Evolutionary conservation across 2,113 vertebrate genomes (phyloP).

Genomic region (Mirounga angustirostris): DNA sequence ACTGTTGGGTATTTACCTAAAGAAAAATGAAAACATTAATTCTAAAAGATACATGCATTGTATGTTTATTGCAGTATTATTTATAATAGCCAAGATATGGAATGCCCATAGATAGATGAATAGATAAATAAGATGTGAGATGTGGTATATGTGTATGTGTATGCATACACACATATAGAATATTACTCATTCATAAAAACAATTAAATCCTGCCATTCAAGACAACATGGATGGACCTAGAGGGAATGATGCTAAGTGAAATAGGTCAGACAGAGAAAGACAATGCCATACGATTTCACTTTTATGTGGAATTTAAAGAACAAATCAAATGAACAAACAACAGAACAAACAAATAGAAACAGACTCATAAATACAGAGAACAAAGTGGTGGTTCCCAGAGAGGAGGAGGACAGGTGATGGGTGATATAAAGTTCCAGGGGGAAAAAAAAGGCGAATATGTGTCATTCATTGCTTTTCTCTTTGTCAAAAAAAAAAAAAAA

Average conservation of each 20-base stretch:
- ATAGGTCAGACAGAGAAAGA: background rate
- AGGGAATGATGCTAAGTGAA: background rate
- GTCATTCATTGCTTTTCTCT: background rate
- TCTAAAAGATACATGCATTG: background rate
- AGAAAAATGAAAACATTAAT: background rate
- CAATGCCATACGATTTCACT: background rate
- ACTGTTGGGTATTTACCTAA: background rate
- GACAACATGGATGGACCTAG: background rate
- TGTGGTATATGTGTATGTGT: background rate
- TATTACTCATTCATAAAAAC: background rate
- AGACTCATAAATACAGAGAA: background rate
- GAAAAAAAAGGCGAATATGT: too few relatives aligned
- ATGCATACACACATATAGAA: background rate
- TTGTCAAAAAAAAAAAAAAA: background rate
- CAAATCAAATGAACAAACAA: background rate
- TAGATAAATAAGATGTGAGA: background rate
- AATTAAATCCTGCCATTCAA: background rate
- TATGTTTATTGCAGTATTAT: background rate
- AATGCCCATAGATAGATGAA: background rate
- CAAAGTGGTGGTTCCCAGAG: background rate
- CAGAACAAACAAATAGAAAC: background rate
- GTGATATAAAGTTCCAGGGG: background rate
- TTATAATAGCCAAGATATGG: background rate
- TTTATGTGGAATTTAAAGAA: background rate
- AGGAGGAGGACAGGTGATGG: background rate